These are phyloP conservation scores for Blastobasis lacticolella DNA, from an alignment of 2,888 invertebrate species.

Conservation along the genomic window DNA sequence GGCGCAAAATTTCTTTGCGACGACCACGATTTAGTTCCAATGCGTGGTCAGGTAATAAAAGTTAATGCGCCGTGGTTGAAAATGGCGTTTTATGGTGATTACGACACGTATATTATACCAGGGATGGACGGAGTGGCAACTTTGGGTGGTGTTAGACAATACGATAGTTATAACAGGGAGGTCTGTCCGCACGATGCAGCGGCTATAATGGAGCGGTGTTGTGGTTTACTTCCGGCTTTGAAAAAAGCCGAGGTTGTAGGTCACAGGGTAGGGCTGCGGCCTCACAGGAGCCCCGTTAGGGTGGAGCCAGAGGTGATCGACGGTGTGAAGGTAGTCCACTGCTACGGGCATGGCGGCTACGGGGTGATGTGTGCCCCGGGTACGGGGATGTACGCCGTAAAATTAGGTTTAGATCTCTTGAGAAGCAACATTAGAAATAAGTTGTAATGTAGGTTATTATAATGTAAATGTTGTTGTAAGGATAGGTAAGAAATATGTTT, in stretches of 20 bases:
- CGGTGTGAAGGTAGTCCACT: conserved; percentile 83
- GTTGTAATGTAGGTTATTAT: conserved; percentile 31
- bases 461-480: too few relatives aligned
- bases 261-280: conserved; percentile 86
- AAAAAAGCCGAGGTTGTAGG: conserved; percentile 72
- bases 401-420: conserved; percentile 76
- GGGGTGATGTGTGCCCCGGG: conserved; percentile 94
- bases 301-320: conserved; percentile 78
- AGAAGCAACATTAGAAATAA: conserved; percentile 41
- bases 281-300: conserved; percentile 82
- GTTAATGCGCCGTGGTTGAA: conserved; percentile 92
- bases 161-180: conserved; percentile 81
- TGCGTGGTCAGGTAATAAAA: conserved; percentile 89
- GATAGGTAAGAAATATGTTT: too few relatives aligned
- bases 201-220: conserved; percentile 86
- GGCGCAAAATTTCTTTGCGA: conserved; percentile 85
- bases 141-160: conserved; percentile 90
- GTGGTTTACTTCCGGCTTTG: conserved; percentile 81
- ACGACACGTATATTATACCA: conserved; percentile 90
- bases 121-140: conserved; percentile 81
- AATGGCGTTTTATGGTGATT: conserved; percentile 89
- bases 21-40: conserved; percentile 83
- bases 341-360: conserved; percentile 96
- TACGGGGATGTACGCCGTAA: conserved; percentile 84
- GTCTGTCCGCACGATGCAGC: conserved; percentile 82